Evolutionary conservation across 2,797 vertebrate genomes (phyloP), one percentile per base, ranked within the genome.

Genomic region (Natrix natrix): DNA sequence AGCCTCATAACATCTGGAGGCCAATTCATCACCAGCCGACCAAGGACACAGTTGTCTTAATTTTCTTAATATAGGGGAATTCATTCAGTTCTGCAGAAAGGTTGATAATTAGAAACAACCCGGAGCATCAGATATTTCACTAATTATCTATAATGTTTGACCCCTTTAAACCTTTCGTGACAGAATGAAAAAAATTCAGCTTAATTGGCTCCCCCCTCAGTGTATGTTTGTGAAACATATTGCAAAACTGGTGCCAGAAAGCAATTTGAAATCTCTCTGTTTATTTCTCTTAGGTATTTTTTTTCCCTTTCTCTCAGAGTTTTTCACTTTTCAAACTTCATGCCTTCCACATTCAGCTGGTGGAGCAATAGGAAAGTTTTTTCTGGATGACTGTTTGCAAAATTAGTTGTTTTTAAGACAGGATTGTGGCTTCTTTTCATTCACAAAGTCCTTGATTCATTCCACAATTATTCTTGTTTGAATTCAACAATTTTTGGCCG

Each of bases 121-220:
- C 26, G 48, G 57, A 56, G 66, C 78, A 92, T 55, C 63, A 86
- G 86, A 88, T 56, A 60, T 37, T 91, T 92, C 93, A 28, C 59
- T 95, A 96, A 95, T 95, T 96, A 93, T 94, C 93, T 94, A 88
- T 90, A 55, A 94, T 94, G 95, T 91, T 90, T 95, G 94, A 97
- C 96, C 96, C 87, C 92, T 92, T 59, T 93, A 95, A 96, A 96
- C 92, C 92, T 94, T 95, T 94, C 61, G 66, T 93, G 95, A 95
- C 92, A 96, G 94, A 95, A 96, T 96, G 96, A 96, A 95, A 97
- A 92, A 92, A 93, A 96, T 96, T 96, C 96, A 95, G 59, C 90
- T 95, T 95, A 96, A 97, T 97, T 96, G 95, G 94, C 94, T 94
- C 95, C 95, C 89, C 60, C 95, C 94, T 94, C 90, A 91, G 69